A percentile compares a stretch with the other conserved stretches of the same genome.
phyloP scores from a whole-genome alignment of 2,113 vertebrate species.

The Saguinus midas region DNA sequence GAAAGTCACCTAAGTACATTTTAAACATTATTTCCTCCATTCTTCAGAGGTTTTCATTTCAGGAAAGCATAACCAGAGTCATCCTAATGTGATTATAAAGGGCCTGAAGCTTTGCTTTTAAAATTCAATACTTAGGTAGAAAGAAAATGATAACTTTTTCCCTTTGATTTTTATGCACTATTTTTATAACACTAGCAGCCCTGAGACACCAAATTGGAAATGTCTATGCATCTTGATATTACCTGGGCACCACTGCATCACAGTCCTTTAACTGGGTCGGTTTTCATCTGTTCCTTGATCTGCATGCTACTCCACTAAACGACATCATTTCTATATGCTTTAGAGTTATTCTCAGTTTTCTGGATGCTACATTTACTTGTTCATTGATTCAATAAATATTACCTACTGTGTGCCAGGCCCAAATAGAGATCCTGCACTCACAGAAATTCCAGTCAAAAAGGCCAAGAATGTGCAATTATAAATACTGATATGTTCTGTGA shows the following conservation, averaged over 20 bases:
- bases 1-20: constrained; percentile 1
- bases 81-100: constrained; percentile 58
- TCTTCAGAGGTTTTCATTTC: constrained; percentile 37
- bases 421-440: background rate
- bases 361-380: background rate
- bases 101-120: constrained; percentile 54
- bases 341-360: background rate
- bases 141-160: constrained; percentile 44
- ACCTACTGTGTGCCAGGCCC: background rate
- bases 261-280: background rate
- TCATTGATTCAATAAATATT: background rate
- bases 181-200: constrained; percentile 49
- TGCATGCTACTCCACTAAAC: background rate
- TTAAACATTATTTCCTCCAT: constrained; percentile 35
- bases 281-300: background rate
- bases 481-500: background rate
- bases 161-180: constrained; percentile 63
- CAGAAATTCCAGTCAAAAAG: background rate
- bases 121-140: constrained; percentile 48
- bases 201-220: background rate
- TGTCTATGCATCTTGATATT: background rate
- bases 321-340: background rate
- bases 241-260: background rate
- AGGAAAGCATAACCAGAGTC: constrained; percentile 20
- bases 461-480: background rate